Evolutionary conservation across 1,140 invertebrate genomes (phyloP), one percentile per base, ranked within the genome.

Genomic region (Hestina assimilis): DNA sequence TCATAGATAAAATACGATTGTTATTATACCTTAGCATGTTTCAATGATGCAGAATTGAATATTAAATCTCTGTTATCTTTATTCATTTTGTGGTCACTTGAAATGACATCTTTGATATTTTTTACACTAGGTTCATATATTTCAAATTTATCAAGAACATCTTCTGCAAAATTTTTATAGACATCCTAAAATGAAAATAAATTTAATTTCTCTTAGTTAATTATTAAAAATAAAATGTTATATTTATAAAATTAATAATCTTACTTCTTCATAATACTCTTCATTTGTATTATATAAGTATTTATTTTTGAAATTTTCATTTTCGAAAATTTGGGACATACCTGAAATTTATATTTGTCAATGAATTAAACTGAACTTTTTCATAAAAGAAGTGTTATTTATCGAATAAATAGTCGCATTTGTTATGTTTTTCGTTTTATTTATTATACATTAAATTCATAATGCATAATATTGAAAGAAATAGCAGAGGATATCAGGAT

Each of bases 291-390:
- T 65, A 52, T 35, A 11, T 21, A 3, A 24, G 24, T 63, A 68
- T 24, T 4, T 5, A 12, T 12, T 5, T 9, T 69, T 76, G 5
- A 74, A 11, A 48, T 52, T 31, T 50, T 56, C 51, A 62, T 19
- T 75, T 63, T 61, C 21, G 35, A 75, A 75, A 26, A 84, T 82
- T 50, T 59, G 81, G 8, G 83, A 87, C 74, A 83, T 77, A 8
- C 83, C 83, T 87, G 52, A 19, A 73, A 48, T 19, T 8, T 15
- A 42, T 7, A 1, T 11, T 26, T 40, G 3, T 28, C 28, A 28
- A 41, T 17, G 11, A 15, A 35, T 31, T 33, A n/a, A n/a, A n/a
- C n/a, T n/a, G n/a, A n/a, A n/a, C n/a, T n/a, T n/a, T n/a, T n/a
- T n/a, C n/a, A n/a, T n/a, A n/a, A n/a, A n/a, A n/a, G n/a, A n/a